Evolutionary conservation across 2,888 invertebrate species (phyloP), one percentile per base, ranked within the genome.

Genomic region (Melieria omissa): DNA sequence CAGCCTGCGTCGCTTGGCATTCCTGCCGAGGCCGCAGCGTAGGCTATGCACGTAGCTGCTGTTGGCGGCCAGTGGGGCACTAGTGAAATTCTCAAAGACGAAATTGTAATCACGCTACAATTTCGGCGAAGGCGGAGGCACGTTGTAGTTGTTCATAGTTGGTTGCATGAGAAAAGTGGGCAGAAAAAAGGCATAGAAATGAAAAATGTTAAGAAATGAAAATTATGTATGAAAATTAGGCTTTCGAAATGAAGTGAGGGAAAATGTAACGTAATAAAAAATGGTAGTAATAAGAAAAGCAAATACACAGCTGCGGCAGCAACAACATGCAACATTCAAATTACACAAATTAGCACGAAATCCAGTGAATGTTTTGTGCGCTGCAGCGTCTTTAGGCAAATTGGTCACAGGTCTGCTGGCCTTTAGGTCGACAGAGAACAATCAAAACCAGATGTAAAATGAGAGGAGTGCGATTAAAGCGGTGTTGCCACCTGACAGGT

Each of bases 11-110:
- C 77, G 69, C 42, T 74, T 75, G 10, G 60, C 54, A 52, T 77
- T 78, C 52, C 74, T 76, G 45, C 74, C 74, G 41, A 80, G 61
- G 42, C 75, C 73, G 14, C 78, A 80, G 5, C 44, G 44, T 16
- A 66, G 57, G 9, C 8, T 57, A 4, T 29, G n/a, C 10, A 66
- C 45, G 10, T 12, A 16, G 10, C 41, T 29, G 16, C 41, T 5
- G 64, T 6, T 29, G 46, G 14, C 7, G 4, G 47, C 41, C 6
- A 42, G 42, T 5, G 63, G 42, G n/a, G 63, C 44, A 14, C 70
- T 55, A 54, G 70, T 65, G 65, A 71, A 71, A 65, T 71, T 60
- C n/a, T 65, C 44, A 42, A 66, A 71, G 62, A 65, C 45, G 8
- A 71, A 16, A 14, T 70, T 57, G 44, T 61, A 65, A 46, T 52